Evolutionary conservation across 2,888 invertebrate species (phyloP).

Genomic region (Sinopyrophorus schimmeli): DNA sequence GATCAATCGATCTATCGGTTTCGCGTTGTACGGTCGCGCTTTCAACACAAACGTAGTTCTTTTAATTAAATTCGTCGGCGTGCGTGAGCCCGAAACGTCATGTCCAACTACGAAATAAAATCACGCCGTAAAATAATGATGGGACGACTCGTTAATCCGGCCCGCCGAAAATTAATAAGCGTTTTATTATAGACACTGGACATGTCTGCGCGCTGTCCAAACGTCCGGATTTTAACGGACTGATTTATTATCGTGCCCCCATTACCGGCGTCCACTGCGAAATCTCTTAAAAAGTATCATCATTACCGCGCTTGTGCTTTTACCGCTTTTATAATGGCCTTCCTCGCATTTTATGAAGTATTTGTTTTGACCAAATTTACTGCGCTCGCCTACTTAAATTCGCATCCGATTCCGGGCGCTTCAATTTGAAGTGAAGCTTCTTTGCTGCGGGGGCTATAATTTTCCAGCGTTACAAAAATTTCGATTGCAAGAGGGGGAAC

Average conservation of each 20-base stretch:
- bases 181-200: constrained; percentile 14
- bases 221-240: constrained; percentile 2
- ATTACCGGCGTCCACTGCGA: constrained; percentile 9
- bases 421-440: no score
- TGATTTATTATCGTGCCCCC: constrained; percentile 15
- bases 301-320: no score
- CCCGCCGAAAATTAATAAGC: constrained; percentile 19
- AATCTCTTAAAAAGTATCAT: no score
- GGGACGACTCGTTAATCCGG: constrained; percentile 14
- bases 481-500: no score
- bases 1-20: constrained; percentile 20
- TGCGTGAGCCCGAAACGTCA: constrained; percentile 5
- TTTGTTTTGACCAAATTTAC: no score
- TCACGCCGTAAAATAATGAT: constrained; percentile 13
- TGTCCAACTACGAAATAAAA: constrained; percentile 7
- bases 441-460: no score
- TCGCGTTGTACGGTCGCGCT: constrained; percentile 13
- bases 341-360: no score
- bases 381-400: no score
- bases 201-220: constrained; percentile 3
- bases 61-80: constrained; percentile 21
- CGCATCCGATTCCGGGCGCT: no score
- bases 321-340: no score
- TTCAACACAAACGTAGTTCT: constrained; percentile 21
- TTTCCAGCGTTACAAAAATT: no score